Conservation (phyloP, 92 coral and sea anemone genomes). For the Siderastrea siderea region DNA sequence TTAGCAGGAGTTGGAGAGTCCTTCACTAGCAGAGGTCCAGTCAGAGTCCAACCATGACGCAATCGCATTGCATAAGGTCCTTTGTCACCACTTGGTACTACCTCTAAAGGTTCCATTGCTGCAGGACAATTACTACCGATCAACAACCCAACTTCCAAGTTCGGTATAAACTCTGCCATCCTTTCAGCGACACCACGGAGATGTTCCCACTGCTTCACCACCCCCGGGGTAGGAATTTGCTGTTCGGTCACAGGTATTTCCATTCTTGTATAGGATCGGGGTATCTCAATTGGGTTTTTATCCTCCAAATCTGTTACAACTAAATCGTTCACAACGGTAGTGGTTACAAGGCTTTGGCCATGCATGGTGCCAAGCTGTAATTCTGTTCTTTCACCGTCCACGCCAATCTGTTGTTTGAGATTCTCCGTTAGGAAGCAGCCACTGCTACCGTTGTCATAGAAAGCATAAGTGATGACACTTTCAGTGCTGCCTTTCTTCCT, state of each 20-base stretch:
- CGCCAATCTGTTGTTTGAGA: conserved; percentile 54
- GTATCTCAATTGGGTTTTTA: too few relatives aligned
- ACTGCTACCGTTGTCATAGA: conserved; percentile 80
- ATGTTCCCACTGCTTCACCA: conserved; percentile 45
- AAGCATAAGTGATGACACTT: conserved; percentile 71
- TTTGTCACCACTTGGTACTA: conserved; percentile 57
- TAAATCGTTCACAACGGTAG: conserved; percentile 27
- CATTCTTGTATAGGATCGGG: too few relatives aligned
- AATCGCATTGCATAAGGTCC: conserved; percentile 78
- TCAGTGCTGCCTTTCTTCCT: conserved; percentile 36
- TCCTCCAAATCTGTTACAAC: conserved; percentile 52
- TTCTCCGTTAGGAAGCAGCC: conserved; percentile 74
- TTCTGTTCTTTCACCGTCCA: conserved; percentile 27
- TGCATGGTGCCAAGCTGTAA: conserved; percentile 74
- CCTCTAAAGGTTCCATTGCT: conserved; percentile 75
- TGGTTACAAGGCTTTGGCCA: conserved; percentile 48
- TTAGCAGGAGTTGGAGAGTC: not conserved
- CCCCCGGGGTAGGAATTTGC: conserved; percentile 71
- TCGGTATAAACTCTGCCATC: conserved; percentile 62
- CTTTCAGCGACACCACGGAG: conserved; percentile 48
- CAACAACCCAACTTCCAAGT: conserved; percentile 68
- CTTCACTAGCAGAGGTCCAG: conserved; percentile 59
- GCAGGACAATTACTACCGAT: conserved; percentile 75
- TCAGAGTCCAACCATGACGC: conserved; percentile 71
- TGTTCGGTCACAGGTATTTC: conserved; percentile 53